Evolutionary conservation across 2,888 invertebrate genomes (phyloP).

Genomic region (Mactromeris polynyma): DNA sequence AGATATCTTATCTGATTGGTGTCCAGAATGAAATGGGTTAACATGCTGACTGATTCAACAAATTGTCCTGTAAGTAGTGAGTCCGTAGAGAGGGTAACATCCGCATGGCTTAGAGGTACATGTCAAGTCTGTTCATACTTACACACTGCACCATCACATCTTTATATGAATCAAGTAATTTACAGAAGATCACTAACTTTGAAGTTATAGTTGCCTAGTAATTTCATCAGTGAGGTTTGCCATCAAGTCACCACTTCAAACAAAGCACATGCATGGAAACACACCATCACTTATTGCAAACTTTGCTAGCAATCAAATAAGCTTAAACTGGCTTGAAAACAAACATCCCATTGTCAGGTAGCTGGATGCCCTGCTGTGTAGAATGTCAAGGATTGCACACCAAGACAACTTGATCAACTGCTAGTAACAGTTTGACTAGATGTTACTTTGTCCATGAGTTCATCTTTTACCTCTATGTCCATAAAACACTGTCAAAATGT

Average conservation of each 20-base stretch:
- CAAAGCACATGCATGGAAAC: not conserved
- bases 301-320: not conserved
- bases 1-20: too few relatives aligned
- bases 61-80: too few relatives aligned
- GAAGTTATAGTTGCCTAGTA: not conserved
- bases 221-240: not conserved
- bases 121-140: too few relatives aligned
- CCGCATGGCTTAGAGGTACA: too few relatives aligned
- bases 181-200: not conserved
- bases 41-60: too few relatives aligned
- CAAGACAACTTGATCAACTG: slow-evolving; percentile 17
- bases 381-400: not conserved
- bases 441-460: not conserved
- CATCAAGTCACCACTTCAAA: not conserved
- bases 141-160: too few relatives aligned
- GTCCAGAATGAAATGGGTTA: too few relatives aligned
- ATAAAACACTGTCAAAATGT: slow-evolving; percentile 60
- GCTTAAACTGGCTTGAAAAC: not conserved
- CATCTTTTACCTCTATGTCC: slow-evolving; percentile 54
- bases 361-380: not conserved
- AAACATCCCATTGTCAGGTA: not conserved
- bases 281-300: not conserved
- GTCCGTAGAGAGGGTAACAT: too few relatives aligned
- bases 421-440: slow-evolving; percentile 7
- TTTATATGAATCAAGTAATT: too few relatives aligned